Percentiles rank a stretch among this genome's conserved stretches.
These are phyloP conservation scores for Actinia tenebrosa DNA, from an alignment of 64 coral and sea anemone species.

Conservation along the genomic window DNA sequence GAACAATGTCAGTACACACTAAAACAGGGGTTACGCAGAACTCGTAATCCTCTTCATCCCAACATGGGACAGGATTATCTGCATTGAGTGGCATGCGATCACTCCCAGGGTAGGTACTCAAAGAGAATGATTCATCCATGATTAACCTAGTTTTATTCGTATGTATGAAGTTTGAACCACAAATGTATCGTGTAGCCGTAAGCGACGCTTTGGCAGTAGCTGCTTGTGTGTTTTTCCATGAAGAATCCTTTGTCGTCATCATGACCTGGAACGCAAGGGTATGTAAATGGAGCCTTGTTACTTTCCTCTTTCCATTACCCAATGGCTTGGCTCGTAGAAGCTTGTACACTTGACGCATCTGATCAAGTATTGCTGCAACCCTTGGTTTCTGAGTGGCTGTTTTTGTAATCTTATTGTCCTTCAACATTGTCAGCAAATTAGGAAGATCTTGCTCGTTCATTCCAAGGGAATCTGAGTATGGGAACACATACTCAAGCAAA, in stretches of 20 bases:
- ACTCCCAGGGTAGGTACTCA: constrained; percentile 61
- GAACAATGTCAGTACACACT: constrained; percentile 81
- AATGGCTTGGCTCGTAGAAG: constrained; percentile 27
- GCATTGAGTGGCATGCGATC: constrained; percentile 69
- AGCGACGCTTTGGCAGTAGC: constrained; percentile 83
- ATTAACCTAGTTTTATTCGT: constrained; percentile 79
- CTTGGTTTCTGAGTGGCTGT: constrained; percentile 76
- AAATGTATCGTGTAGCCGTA: constrained; percentile 74
- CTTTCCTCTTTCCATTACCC: constrained; percentile 33
- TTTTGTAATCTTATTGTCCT: constrained; percentile 61
- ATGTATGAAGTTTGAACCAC: constrained; percentile 73
- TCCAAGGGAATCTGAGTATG: constrained; percentile 61
- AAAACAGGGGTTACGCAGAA: constrained; percentile 87
- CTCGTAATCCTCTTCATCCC: constrained; percentile 79
- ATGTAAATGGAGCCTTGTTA: constrained; percentile 83
- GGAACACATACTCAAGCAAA: constrained; percentile 68
- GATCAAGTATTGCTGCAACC: constrained; percentile 77
- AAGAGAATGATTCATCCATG: constrained; percentile 93
- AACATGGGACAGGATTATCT: constrained; percentile 78
- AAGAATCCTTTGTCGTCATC: constrained; percentile 52
- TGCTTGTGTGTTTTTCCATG: constrained; percentile 71
- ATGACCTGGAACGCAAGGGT: constrained; percentile 91
- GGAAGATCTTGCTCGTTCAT: constrained; percentile 94
- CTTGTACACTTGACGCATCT: constrained; percentile 76
- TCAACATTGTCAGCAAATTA: constrained; percentile 69